Evolutionary conservation across 1,140 invertebrate species (phyloP).

Genomic region (Zaprionus inermis): DNA sequence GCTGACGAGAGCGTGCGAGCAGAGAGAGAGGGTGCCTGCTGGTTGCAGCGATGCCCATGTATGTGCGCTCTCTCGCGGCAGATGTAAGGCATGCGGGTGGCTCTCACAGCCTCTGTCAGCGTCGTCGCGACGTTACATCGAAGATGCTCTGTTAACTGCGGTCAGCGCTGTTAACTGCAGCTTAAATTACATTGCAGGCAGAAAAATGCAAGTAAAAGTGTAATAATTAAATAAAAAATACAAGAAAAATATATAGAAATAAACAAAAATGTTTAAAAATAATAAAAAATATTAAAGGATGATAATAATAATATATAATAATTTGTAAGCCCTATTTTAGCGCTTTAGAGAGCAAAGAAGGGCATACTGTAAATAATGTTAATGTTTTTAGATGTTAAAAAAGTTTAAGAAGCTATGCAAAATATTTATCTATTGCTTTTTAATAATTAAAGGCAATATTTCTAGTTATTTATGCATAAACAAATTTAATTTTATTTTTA

Average conservation of each 20-base stretch:
- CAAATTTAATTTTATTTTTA: too few relatives aligned
- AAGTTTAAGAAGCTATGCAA: too few relatives aligned
- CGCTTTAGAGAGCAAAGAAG: too few relatives aligned
- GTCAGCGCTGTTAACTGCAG: conserved; percentile 16
- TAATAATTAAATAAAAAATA: not conserved
- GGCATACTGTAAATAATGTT: too few relatives aligned
- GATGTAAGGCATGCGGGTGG: conserved; percentile 48
- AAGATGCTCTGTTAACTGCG: conserved; percentile 36
- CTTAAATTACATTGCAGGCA: not conserved
- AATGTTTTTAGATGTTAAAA: too few relatives aligned
- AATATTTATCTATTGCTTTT: too few relatives aligned
- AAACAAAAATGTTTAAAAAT: not conserved
- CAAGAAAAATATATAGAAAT: not conserved
- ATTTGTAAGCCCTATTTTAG: too few relatives aligned
- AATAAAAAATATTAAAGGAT: too few relatives aligned
- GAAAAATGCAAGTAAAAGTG: not conserved
- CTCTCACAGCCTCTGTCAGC: conserved; percentile 41
- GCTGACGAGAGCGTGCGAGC: conserved; percentile 6
- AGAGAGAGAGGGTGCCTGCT: conserved; percentile 6
- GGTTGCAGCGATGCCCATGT: conserved; percentile 7
- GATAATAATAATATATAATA: not conserved
- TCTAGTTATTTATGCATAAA: too few relatives aligned
- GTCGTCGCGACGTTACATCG: conserved; percentile 31
- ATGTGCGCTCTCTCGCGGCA: not conserved
- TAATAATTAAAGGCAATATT: too few relatives aligned